Conservation (phyloP, 2,113 vertebrate species). For the Salvelinus sp. region DNA sequence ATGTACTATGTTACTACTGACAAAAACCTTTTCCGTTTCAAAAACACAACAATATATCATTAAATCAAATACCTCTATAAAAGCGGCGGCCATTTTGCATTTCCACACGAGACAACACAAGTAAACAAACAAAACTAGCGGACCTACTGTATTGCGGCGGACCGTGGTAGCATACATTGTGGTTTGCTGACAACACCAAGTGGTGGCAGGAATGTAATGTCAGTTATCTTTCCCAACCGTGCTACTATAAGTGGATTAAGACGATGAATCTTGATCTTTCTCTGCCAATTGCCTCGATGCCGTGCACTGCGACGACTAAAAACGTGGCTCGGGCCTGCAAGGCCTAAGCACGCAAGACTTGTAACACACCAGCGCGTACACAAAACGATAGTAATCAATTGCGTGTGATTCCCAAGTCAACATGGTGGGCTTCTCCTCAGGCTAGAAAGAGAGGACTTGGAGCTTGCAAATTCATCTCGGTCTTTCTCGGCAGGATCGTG, state of each 20-base stretch:
- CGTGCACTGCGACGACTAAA: background rate
- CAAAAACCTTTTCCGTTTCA: no score
- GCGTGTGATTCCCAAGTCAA: constrained; percentile 47
- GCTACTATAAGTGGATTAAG: background rate
- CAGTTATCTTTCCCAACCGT: no score
- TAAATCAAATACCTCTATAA: no score
- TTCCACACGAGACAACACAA: no score
- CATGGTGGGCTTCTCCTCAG: constrained; percentile 5
- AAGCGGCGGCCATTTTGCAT: no score
- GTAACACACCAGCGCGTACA: constrained; percentile 41
- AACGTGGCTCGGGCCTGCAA: constrained; percentile 9
- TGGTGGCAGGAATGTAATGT: no score
- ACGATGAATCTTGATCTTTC: background rate
- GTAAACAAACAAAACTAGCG: no score
- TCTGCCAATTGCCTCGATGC: background rate
- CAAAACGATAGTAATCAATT: constrained; percentile 43
- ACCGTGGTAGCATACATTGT: no score
- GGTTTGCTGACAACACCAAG: no score
- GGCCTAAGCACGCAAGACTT: constrained; percentile 5
- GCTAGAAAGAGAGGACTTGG: background rate
- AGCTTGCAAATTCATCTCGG: constrained; percentile 5
- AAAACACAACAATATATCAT: no score
- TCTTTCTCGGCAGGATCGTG: constrained; percentile 1
- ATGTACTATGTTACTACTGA: no score
- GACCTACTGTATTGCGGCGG: no score